phyloP scores from a whole-genome alignment of 2,113 vertebrate species.

The Gorsachius goisagi region DNA sequence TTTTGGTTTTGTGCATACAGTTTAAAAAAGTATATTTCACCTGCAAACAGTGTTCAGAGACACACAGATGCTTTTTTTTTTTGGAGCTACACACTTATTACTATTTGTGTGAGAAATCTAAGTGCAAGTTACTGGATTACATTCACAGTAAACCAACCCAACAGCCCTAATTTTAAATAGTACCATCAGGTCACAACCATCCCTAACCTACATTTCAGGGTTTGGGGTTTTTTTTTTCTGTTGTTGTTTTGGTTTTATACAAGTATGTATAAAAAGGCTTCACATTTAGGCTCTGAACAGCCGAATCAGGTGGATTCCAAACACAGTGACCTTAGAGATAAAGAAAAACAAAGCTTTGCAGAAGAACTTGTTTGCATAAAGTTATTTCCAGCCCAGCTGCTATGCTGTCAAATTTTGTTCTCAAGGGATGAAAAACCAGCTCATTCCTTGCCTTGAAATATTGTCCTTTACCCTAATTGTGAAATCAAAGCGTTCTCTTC shows the following conservation, averaged over 20 bases:
- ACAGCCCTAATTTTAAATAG: neutral
- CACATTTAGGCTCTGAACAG: neutral
- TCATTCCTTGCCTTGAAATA: neutral
- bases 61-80: neutral
- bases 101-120: neutral
- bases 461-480: neutral
- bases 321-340: neutral
- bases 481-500: neutral
- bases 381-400: neutral
- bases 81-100: neutral
- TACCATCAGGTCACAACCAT: neutral
- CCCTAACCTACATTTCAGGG: neutral
- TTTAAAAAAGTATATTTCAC: neutral
- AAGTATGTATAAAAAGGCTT: neutral
- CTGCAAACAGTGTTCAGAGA: neutral
- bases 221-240: rapidly evolving
- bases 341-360: neutral
- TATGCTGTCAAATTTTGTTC: neutral
- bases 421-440: neutral
- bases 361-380: neutral
- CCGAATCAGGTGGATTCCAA: neutral
- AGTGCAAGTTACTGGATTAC: neutral
- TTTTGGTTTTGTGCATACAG: neutral
- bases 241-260: neutral
- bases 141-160: neutral